Evolutionary conservation across 2,113 vertebrate genomes (phyloP).

Genomic region (Paradoxurus hermaphroditus): DNA sequence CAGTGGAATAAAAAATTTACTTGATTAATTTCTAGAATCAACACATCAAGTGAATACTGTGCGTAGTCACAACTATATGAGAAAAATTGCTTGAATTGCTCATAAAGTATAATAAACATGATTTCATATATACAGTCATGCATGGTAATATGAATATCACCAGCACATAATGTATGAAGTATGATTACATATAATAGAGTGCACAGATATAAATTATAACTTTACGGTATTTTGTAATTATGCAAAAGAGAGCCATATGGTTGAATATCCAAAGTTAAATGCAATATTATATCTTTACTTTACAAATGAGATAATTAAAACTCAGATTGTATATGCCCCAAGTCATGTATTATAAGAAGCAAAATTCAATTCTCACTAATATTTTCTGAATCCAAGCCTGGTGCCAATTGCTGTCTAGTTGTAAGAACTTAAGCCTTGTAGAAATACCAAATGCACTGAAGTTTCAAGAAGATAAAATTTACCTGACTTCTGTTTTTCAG

Average conservation of each 20-base stretch:
- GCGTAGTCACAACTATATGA: neutral
- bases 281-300: conserved; percentile 5
- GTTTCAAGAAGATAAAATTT: neutral
- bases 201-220: conserved; percentile 22
- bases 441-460: neutral
- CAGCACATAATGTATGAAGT: neutral
- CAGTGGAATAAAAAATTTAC: neutral
- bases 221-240: conserved; percentile 39
- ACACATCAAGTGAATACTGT: neutral
- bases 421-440: neutral
- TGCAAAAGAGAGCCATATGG: conserved; percentile 29
- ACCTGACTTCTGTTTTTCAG: neutral
- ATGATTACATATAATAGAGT: neutral
- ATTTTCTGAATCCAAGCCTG: conserved; percentile 23
- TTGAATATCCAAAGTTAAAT: conserved; percentile 50
- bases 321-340: neutral
- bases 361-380: conserved; percentile 43
- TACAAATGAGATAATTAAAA: conserved; percentile 46
- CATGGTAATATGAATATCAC: neutral
- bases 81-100: conserved; percentile 26
- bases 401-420: neutral
- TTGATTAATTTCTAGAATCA: conserved; percentile 30
- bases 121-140: neutral
- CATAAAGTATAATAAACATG: neutral
- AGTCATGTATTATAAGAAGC: conserved; percentile 28